Percentiles rank a stretch among this genome's conserved stretches.
These are phyloP conservation scores for Vanessa atalanta DNA, from an alignment of 1,140 invertebrate genomes.

Conservation along the genomic window DNA sequence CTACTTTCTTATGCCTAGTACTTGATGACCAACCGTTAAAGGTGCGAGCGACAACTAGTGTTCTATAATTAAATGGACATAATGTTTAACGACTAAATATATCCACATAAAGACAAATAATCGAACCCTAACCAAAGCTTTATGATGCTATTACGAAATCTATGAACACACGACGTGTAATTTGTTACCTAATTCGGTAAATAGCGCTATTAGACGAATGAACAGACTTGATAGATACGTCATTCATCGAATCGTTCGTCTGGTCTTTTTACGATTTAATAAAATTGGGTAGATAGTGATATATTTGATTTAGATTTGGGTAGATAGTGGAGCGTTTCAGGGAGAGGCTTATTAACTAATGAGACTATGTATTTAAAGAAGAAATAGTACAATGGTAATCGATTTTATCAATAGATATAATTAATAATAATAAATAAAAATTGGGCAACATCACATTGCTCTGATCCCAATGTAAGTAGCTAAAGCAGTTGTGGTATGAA, in stretches of 20 bases:
- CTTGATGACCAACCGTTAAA: too few species aligned
- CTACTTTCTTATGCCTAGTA: too few species aligned
- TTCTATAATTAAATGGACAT: background rate
- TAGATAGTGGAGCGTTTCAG: too few species aligned
- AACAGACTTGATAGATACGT: slow-evolving; percentile 7
- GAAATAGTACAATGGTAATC: too few species aligned
- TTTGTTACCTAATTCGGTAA: slow-evolving; percentile 29
- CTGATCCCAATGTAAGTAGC: too few species aligned
- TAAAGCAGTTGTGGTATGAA: too few species aligned
- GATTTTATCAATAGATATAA: too few species aligned
- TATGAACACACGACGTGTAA: slow-evolving; percentile 11
- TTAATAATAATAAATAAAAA: too few species aligned
- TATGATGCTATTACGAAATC: slow-evolving; percentile 22
- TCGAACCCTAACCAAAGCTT: slow-evolving; percentile 12
- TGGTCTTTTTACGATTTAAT: slow-evolving; percentile 14
- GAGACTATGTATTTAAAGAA: too few species aligned
- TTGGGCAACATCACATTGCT: too few species aligned
- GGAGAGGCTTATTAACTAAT: too few species aligned
- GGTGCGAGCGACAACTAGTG: background rate
- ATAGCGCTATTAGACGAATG: slow-evolving; percentile 8
- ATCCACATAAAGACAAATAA: slow-evolving; percentile 14
- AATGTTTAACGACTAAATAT: slow-evolving; percentile 7
- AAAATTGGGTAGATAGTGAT: background rate
- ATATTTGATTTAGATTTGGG: background rate
- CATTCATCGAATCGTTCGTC: slow-evolving; percentile 4